These are phyloP conservation scores for Lutjanus erythropterus DNA, from an alignment of 2,113 vertebrate species.

Conservation along the genomic window DNA sequence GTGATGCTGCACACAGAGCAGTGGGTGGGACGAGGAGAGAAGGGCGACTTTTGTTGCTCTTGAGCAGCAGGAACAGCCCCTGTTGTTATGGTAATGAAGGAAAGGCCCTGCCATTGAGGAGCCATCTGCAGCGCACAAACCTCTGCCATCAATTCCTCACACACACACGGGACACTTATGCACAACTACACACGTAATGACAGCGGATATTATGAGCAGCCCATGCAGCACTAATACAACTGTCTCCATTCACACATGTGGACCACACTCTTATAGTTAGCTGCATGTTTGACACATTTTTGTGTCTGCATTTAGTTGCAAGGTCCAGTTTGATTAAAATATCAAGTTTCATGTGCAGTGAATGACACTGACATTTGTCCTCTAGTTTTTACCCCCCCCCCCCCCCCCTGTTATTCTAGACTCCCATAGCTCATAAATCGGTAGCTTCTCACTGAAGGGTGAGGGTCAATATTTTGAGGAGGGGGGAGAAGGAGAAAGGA, in stretches of 20 bases:
- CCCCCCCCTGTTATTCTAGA: conserved; percentile 60
- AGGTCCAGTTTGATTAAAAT: background rate
- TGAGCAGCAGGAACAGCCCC: conserved; percentile 59
- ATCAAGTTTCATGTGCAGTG: background rate
- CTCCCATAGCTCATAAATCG: conserved; percentile 62
- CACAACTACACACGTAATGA: background rate
- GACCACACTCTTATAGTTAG: conserved; percentile 9
- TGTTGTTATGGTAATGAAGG: conserved; percentile 84
- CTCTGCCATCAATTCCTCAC: conserved; percentile 44
- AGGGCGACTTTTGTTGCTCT: conserved; percentile 53
- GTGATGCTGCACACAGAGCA: conserved; percentile 15
- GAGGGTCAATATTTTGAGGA: conserved; percentile 71
- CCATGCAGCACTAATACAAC: conserved; percentile 66
- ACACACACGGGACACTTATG: conserved; percentile 26
- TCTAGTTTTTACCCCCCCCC: conserved; percentile 5
- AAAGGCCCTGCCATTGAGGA: conserved; percentile 73
- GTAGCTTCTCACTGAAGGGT: conserved; percentile 38
- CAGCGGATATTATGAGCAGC: conserved; percentile 50
- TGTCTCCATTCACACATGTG: conserved; percentile 47
- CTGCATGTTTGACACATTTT: background rate
- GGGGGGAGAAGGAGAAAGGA: conserved; percentile 35
- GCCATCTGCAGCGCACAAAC: conserved; percentile 79
- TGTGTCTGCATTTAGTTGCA: background rate
- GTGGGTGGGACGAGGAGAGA: conserved; percentile 11
- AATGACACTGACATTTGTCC: conserved; percentile 48